Conservation (phyloP, 1,140 invertebrate genomes). For the Zaprionus davidi region DNA sequence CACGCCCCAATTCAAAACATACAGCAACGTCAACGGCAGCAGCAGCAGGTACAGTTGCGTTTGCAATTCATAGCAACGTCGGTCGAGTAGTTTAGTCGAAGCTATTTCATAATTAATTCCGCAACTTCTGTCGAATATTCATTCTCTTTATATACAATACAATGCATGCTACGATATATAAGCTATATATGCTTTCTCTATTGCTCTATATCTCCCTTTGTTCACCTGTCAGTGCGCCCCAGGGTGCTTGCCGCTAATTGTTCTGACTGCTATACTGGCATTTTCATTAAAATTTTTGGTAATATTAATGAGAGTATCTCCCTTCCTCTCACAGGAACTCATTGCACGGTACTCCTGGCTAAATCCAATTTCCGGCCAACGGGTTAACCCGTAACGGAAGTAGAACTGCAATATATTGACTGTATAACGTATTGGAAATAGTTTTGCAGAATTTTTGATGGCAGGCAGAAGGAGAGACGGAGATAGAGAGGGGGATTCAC, state of each 20-base stretch:
- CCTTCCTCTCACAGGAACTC: too few relatives aligned
- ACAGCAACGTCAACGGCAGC: slow-evolving; percentile 16
- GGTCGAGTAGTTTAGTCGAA: slow-evolving; percentile 34
- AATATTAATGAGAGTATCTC: slow-evolving; percentile 59
- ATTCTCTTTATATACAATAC: slow-evolving; percentile 7
- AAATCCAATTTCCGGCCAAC: slow-evolving; percentile 71
- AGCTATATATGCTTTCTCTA: not conserved
- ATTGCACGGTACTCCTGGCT: slow-evolving; percentile 40
- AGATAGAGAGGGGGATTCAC: not conserved
- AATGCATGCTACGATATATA: not conserved
- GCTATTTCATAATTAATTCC: slow-evolving; percentile 56
- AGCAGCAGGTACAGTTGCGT: slow-evolving; percentile 68
- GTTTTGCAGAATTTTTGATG: not conserved
- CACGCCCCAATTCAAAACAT: slow-evolving; percentile 24
- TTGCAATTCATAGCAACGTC: slow-evolving; percentile 45
- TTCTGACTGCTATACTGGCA: slow-evolving; percentile 38
- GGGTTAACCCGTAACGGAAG: slow-evolving; percentile 10
- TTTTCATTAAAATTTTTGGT: slow-evolving; percentile 79
- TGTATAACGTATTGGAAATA: not conserved
- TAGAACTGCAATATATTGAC: not conserved
- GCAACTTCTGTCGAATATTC: slow-evolving; percentile 47
- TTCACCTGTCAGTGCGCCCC: not conserved
- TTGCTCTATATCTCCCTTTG: not conserved
- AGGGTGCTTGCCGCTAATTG: slow-evolving; percentile 33
- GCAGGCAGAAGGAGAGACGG: not conserved